These are phyloP conservation scores for Gonatopus flavifemur DNA, from an alignment of 1,140 invertebrate genomes.

Conservation along the genomic window DNA sequence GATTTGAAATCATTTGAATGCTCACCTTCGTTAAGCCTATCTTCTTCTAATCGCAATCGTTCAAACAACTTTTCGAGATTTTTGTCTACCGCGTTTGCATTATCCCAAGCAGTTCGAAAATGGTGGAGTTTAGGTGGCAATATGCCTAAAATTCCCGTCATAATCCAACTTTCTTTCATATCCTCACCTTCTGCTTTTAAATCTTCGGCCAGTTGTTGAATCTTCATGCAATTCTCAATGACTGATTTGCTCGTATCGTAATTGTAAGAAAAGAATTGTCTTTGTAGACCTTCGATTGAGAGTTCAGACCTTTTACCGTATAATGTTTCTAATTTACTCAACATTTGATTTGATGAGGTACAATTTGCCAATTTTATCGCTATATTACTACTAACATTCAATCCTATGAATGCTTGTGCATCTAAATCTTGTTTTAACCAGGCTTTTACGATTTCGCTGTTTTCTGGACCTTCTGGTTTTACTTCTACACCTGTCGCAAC, in stretches of 20 bases:
- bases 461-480: too few relatives aligned
- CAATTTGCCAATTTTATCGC: constrained; percentile 18
- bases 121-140: constrained; percentile 17
- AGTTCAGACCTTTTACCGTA: constrained; percentile 20
- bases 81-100: constrained; percentile 6
- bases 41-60: constrained; percentile 20
- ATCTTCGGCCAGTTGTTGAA: constrained; percentile 11
- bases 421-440: constrained; percentile 23
- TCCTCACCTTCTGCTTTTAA: constrained; percentile 11
- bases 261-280: constrained; percentile 22
- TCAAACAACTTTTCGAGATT: constrained; percentile 12
- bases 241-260: constrained; percentile 20
- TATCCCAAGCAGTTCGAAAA: constrained; percentile 19
- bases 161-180: constrained; percentile 22
- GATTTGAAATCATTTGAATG: background rate
- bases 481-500: too few relatives aligned
- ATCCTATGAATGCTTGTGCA: constrained; percentile 23
- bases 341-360: constrained; percentile 13
- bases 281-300: constrained; percentile 14
- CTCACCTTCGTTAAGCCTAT: constrained; percentile 6
- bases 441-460: too few relatives aligned
- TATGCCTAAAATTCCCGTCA: constrained; percentile 16
- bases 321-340: constrained; percentile 17
- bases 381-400: constrained; percentile 22
- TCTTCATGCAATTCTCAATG: constrained; percentile 22